Base-by-base conservation (phyloP, 2,113 vertebrate species). In the Edolisoma coerulescens region DNA sequence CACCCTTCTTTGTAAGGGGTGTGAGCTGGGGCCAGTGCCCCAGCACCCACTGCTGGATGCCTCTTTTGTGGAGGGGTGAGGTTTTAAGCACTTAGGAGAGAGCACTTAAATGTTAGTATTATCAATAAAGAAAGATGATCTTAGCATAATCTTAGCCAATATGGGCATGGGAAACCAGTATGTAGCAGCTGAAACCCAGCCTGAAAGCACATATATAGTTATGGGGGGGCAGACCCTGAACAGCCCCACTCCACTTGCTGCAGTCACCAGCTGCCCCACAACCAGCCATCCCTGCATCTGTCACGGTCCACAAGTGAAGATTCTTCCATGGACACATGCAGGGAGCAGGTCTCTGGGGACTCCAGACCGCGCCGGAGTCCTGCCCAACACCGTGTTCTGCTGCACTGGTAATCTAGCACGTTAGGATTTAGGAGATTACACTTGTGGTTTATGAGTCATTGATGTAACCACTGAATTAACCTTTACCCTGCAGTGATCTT, bases 331-430 rank as follows among this genome's bases (percentile, higher is more conserved):
- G 50, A 20, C 0, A 1, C 3, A 16, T 7, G 28, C 64, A 53
- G 64, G 50, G 56, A 63, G 60, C 54, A 50, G 60, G 28, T 63
- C 70, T 33, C 42, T 30, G 20, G 44, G 47, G 70, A 63, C 18
- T 33, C 56, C 42, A 24, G 30, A n/a, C 16, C 2, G 1, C 0
- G 0, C 47, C 3, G 0, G 22, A 23, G 22, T 44, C 64, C 82
- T 52, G 37, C 56, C 67, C 23, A 44, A 8, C 33, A 22, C 49
- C 6, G 0, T 4, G 16, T 27, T 52, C 56, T 90, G 65, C 44
- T 23, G 16, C 57, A 39, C 47, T 18, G 33, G 37, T 75, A 78
- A 68, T 75, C 37, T 16, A 16, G 24, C 35, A 19, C 42, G 68
- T 49, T 0, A 49, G 59, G 61, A 80, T 89, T 77, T 53, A 64